These are phyloP conservation scores for Hyles vespertilio DNA, from an alignment of 1,140 invertebrate species.

Conservation along the genomic window DNA sequence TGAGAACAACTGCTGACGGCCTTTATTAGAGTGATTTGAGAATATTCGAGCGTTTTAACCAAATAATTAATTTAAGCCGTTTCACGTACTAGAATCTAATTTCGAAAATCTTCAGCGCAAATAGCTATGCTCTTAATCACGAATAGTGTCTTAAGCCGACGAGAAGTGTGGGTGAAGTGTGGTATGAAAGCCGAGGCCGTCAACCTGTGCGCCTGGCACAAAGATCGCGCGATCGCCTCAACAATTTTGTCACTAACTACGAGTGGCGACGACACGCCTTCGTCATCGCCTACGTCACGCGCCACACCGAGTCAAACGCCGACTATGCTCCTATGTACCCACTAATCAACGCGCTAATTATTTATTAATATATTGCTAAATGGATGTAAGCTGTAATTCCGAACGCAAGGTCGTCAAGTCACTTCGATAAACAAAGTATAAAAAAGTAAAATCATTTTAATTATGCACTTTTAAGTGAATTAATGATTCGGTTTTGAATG, in stretches of 20 bases:
- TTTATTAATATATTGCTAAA: too few species aligned
- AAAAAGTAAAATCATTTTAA: too few species aligned
- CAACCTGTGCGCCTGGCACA: constrained; percentile 16
- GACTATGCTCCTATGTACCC: not conserved
- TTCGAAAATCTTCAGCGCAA: constrained; percentile 2
- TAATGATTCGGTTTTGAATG: too few species aligned
- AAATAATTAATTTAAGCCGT: not conserved
- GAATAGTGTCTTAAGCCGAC: constrained; percentile 1
- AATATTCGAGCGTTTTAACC: too few species aligned
- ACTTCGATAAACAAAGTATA: too few species aligned
- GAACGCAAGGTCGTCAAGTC: too few species aligned
- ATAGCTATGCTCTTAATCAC: constrained; percentile 1
- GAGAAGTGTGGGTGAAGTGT: constrained; percentile 1
- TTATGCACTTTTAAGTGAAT: too few species aligned
- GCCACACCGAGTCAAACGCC: constrained; percentile 13
- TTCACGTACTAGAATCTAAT: constrained; percentile 1
- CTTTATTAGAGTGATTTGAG: too few species aligned
- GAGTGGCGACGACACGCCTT: constrained; percentile 11
- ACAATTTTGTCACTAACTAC: constrained; percentile 14
- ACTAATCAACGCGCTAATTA: too few species aligned
- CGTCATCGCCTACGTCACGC: constrained; percentile 14
- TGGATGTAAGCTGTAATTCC: too few species aligned
- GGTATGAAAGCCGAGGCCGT: constrained; percentile 9
- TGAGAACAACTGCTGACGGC: too few species aligned
- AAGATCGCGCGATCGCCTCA: constrained; percentile 12